Base-by-base conservation (phyloP, 1,140 invertebrate genomes). In the Bicyclus anynana region DNA sequence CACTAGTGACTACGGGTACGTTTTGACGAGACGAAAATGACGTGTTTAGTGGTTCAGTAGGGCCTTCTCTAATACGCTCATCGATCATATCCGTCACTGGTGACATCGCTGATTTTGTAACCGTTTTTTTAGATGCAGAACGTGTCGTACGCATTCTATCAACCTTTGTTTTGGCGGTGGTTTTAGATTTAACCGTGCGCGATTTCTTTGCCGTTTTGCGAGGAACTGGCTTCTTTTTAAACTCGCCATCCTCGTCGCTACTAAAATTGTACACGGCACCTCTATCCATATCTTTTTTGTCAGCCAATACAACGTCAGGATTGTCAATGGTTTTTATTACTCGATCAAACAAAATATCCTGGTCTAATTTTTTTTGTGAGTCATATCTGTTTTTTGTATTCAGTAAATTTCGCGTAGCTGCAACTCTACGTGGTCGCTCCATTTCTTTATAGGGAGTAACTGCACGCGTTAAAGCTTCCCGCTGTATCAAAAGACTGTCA, bases 391-490 rank as follows among this genome's bases (percentile, higher is more conserved):
- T 51, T 23, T 69, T 5, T 49, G 52, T 69, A 16, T 65, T 62
- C 46, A n/a, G 21, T 6, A 53, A 61, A 13, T 67, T 62, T 27
- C 69, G n/a, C 14, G 23, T 59, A 64, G 14, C 69, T 12, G 56
- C 52, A 13, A 52, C 70, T 37, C 69, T 61, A 4, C 73, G 68
- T 13, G 74, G 67, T 23, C 44, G 70, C 23, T 81, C 74, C 23
- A 84, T 70, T 12, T 84, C 76, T 60, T 81, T 84, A 40, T 86
- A 83, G 3, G 64, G 67, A 2, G 71, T 65, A 14, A 67, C 53
- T 17, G 16, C 53, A 16, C 65, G 48, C 38, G 72, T 70, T 0
- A 55, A 53, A 1, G 53, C 55, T 49, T 67, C 64, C 37, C 42
- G 18, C 21, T 53, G 42, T 17, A 53, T 27, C 20, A 29, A 27